A percentile compares a stretch with the other conserved stretches of the same genome.
Evolutionary conservation across 1,140 invertebrate species (phyloP).

Genomic region (Sweltsa coloradensis): DNA sequence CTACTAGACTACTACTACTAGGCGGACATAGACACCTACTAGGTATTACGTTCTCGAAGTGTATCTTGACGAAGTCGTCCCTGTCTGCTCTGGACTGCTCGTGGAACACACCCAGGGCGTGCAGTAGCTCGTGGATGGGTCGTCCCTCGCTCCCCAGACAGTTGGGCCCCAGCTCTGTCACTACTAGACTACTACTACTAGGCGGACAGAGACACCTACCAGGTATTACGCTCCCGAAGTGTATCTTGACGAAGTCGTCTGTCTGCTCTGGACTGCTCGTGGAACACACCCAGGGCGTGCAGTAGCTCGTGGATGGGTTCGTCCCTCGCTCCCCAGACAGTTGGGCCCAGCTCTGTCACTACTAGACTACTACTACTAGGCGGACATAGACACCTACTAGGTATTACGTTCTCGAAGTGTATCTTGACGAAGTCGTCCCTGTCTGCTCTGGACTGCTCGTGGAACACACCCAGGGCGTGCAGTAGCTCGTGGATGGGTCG

Average conservation of each 20-base stretch:
- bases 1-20: no score
- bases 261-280: conserved; percentile 49
- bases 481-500: conserved; percentile 52
- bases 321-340: conserved; percentile 44
- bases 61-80: conserved; percentile 43
- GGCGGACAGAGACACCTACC: conserved; percentile 32
- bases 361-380: no score
- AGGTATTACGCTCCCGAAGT: conserved; percentile 40
- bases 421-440: conserved; percentile 44
- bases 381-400: conserved; percentile 30
- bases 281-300: conserved; percentile 50
- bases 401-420: conserved; percentile 39
- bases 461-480: conserved; percentile 50
- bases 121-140: conserved; percentile 52
- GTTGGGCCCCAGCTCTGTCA: conserved; percentile 35
- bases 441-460: conserved; percentile 49
- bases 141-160: conserved; percentile 45
- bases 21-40: conserved; percentile 32
- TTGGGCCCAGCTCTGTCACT: conserved; percentile 39
- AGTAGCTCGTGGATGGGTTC: conserved; percentile 53
- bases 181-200: no score
- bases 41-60: conserved; percentile 40
- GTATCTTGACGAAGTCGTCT: conserved; percentile 43
- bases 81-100: conserved; percentile 49
- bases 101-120: conserved; percentile 50